These are phyloP conservation scores for Crypturellus undulatus DNA, from an alignment of 2,113 vertebrate genomes.

Conservation along the genomic window DNA sequence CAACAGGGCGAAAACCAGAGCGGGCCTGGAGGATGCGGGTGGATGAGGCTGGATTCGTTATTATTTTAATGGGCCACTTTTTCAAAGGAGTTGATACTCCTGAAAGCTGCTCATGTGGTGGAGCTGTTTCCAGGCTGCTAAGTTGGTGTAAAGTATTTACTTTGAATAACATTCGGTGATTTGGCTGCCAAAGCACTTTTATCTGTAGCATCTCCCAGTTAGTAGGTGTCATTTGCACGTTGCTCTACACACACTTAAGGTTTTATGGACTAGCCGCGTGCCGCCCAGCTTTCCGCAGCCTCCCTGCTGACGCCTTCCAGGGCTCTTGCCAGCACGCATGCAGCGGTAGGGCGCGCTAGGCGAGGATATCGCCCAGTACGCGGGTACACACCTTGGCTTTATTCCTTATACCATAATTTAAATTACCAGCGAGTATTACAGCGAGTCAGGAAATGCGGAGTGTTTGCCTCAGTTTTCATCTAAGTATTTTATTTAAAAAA, in stretches of 20 bases:
- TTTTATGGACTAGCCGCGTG: conserved; percentile 18
- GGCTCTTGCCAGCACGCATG: conserved; percentile 4
- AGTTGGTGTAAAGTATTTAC: conserved; percentile 27
- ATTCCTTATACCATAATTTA: not conserved
- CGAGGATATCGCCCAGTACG: not conserved
- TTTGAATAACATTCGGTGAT: conserved; percentile 26
- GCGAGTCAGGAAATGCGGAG: not conserved
- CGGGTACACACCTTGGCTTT: not conserved
- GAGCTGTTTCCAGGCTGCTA: not conserved
- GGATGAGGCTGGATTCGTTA: not conserved
- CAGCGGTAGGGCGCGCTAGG: conserved; percentile 27
- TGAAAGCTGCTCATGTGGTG: not conserved
- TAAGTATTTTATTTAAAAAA: not conserved
- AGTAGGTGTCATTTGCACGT: conserved; percentile 39
- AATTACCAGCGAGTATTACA: not conserved
- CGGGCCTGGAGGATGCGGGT: not conserved
- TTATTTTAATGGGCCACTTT: not conserved
- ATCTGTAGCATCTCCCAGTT: conserved; percentile 14
- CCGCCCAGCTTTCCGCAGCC: conserved; percentile 29
- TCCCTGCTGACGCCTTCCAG: not conserved
- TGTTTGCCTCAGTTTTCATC: not conserved
- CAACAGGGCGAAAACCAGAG: not conserved
- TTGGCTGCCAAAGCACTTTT: conserved; percentile 42
- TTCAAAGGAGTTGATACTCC: conserved; percentile 14
- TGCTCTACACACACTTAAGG: conserved; percentile 16